Percentiles rank a stretch among this genome's conserved stretches.
These are phyloP conservation scores for Agrochola lota DNA, from an alignment of 2,888 invertebrate genomes.

Conservation along the genomic window DNA sequence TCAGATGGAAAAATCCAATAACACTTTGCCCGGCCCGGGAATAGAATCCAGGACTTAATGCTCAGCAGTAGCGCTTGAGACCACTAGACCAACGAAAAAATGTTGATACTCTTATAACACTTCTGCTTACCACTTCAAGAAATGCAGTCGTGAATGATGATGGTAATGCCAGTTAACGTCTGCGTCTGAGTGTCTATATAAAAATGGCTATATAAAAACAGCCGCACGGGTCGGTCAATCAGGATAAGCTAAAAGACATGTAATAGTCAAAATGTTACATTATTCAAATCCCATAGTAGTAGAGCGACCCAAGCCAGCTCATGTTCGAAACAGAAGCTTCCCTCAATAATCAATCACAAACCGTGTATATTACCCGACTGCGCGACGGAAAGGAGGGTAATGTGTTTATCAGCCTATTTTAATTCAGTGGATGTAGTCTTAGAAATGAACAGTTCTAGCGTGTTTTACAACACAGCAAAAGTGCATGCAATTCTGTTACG, in stretches of 20 bases:
- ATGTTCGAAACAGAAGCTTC: slow-evolving; percentile 2
- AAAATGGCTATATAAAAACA: too few species aligned
- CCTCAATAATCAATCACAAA: not conserved
- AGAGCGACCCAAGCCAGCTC: slow-evolving; percentile 13
- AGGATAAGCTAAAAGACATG: not conserved
- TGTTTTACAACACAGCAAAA: slow-evolving; percentile 56
- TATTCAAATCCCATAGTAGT: slow-evolving; percentile 34
- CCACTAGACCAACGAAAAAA: not conserved
- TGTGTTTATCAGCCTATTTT: not conserved
- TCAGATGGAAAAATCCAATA: not conserved
- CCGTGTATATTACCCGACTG: slow-evolving; percentile 5
- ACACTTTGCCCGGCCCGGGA: not conserved
- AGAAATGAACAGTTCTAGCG: slow-evolving; percentile 49
- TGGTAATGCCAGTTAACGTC: not conserved
- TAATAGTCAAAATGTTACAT: slow-evolving; percentile 4
- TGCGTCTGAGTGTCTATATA: too few species aligned
- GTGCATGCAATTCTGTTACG: slow-evolving; percentile 66
- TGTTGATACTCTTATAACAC: not conserved
- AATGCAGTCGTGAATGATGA: not conserved
- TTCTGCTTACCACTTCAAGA: not conserved
- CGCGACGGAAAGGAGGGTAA: too few species aligned
- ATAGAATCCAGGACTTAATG: not conserved
- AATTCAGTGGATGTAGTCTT: slow-evolving; percentile 57
- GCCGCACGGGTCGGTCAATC: too few species aligned
- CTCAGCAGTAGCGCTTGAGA: too few species aligned